Percentiles rank a stretch among this genome's conserved stretches.
phyloP scores from a whole-genome alignment of 1,140 invertebrate genomes.

The Aethina tumida region DNA sequence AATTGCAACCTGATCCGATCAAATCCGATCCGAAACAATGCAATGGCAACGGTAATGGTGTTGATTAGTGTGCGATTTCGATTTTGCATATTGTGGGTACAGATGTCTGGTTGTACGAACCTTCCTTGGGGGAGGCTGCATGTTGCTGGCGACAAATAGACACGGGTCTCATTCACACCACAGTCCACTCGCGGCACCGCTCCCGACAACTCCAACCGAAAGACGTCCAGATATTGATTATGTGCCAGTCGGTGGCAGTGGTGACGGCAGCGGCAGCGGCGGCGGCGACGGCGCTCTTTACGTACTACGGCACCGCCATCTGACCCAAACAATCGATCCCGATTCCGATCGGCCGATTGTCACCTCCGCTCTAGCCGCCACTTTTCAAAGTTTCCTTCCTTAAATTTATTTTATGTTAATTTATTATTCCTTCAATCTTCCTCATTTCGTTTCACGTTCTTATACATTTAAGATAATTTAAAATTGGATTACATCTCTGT shows the following conservation, averaged over 20 bases:
- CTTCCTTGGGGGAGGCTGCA: constrained; percentile 70
- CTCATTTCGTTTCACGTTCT: too few relatives aligned
- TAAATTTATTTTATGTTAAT: too few relatives aligned
- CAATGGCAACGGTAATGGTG: constrained; percentile 2
- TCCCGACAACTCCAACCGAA: constrained; percentile 12
- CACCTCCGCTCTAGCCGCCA: too few relatives aligned
- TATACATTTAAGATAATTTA: too few relatives aligned
- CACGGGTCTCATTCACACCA: constrained; percentile 28
- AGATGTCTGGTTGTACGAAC: constrained; percentile 37
- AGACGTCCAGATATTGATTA: constrained; percentile 19
- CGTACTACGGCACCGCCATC: too few relatives aligned
- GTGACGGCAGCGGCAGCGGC: constrained; percentile 11
- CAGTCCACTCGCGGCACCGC: constrained; percentile 16
- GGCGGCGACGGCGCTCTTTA: constrained; percentile 20
- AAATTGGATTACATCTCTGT: too few relatives aligned
- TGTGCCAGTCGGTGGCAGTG: constrained; percentile 14
- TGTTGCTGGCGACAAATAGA: constrained; percentile 34
- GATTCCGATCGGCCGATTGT: too few relatives aligned
- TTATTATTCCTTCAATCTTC: too few relatives aligned
- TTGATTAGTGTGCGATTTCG: constrained; percentile 1
- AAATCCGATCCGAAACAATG: not conserved
- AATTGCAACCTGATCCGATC: not conserved
- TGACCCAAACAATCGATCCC: too few relatives aligned
- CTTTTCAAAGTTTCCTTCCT: too few relatives aligned
- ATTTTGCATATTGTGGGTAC: not conserved